Conservation (phyloP, 2,113 vertebrate species). For the Propithecus coquereli region DNA sequence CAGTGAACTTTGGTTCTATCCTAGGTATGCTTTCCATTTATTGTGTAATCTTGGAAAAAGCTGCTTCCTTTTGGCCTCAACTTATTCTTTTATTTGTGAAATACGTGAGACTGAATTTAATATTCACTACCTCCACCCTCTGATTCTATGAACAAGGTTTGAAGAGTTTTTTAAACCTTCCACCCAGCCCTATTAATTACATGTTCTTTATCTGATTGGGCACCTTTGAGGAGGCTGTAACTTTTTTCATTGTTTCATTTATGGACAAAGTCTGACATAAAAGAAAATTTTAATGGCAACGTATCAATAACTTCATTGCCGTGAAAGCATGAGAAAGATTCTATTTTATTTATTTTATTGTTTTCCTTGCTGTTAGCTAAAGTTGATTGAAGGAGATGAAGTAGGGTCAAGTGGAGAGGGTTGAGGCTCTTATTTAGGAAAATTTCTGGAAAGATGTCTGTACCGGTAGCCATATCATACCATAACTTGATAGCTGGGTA, state of each 20-base stretch:
- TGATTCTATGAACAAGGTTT: slow-evolving; percentile 25
- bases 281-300: slow-evolving; percentile 59
- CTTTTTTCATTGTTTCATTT: slow-evolving; percentile 62
- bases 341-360: slow-evolving; percentile 52
- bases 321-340: slow-evolving; percentile 43
- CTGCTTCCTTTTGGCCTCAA: neutral
- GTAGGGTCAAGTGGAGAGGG: neutral
- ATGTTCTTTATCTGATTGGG: slow-evolving; percentile 55
- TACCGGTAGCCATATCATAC: neutral
- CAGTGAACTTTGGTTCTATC: neutral
- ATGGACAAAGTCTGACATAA: slow-evolving; percentile 53
- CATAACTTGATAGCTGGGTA: neutral
- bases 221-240: slow-evolving; percentile 36
- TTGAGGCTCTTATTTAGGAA: neutral
- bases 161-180: slow-evolving; percentile 45
- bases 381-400: slow-evolving; percentile 28
- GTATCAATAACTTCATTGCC: slow-evolving; percentile 67
- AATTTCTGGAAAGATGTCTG: slow-evolving; percentile 1
- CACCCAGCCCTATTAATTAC: slow-evolving; percentile 52
- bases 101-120: neutral
- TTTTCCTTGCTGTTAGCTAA: slow-evolving; percentile 65
- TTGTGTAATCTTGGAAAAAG: neutral
- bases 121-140: neutral
- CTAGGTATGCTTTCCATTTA: neutral
- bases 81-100: slow-evolving; percentile 29